These are phyloP conservation scores for Reticulitermes speratus DNA, from an alignment of 1,140 invertebrate genomes.

Conservation along the genomic window DNA sequence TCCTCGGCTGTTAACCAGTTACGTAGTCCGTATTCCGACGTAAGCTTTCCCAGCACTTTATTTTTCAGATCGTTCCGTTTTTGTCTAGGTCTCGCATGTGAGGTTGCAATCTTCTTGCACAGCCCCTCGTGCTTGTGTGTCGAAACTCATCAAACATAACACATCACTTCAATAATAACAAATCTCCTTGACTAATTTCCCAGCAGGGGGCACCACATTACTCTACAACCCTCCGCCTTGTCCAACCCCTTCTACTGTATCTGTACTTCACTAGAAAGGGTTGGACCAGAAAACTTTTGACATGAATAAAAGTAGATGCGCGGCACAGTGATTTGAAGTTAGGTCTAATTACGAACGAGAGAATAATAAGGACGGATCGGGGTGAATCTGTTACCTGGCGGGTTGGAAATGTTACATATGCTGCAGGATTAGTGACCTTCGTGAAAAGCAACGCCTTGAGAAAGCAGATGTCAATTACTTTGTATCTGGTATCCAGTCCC, in stretches of 20 bases:
- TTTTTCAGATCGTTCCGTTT: too few species aligned
- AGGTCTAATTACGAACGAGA: not conserved
- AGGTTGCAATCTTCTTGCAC: too few species aligned
- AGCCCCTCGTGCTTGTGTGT: too few species aligned
- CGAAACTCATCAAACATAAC: not conserved
- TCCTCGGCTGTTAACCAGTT: too few species aligned
- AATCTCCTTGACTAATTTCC: constrained; percentile 16
- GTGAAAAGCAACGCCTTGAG: too few species aligned
- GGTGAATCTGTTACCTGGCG: not conserved
- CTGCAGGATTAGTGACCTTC: too few species aligned
- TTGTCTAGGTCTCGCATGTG: too few species aligned
- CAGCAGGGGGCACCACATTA: not conserved
- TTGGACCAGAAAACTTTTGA: constrained; percentile 1
- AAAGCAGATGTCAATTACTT: too few species aligned
- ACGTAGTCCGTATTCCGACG: too few species aligned
- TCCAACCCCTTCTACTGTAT: not conserved
- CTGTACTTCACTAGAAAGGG: not conserved
- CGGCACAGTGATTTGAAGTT: not conserved
- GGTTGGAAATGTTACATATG: too few species aligned
- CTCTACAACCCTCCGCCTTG: not conserved
- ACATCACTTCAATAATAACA: not conserved
- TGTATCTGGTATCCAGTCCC: too few species aligned
- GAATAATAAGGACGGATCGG: not conserved
- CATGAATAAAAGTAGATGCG: constrained; percentile 13
- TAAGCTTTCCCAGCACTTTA: too few species aligned